phyloP scores from a whole-genome alignment of 2,888 invertebrate genomes.

The Tenthredo mesomela region DNA sequence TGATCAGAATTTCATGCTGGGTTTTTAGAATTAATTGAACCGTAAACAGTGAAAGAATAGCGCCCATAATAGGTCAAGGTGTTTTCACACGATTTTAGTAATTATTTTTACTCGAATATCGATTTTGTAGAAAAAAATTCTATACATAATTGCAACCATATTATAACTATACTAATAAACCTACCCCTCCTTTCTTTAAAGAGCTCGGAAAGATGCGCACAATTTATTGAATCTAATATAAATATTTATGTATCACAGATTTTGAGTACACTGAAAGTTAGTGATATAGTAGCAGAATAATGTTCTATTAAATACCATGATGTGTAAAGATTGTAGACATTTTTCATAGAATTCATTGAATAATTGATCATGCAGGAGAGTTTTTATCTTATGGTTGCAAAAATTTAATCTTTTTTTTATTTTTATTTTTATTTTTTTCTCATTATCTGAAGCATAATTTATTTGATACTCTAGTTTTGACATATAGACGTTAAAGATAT shows the following conservation, averaged over 20 bases:
- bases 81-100: background rate
- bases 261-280: background rate
- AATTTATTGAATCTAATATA: background rate
- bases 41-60: background rate
- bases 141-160: background rate
- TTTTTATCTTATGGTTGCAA: background rate
- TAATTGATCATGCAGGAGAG: too few species aligned
- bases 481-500: background rate
- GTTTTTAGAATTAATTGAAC: background rate
- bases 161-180: background rate
- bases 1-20: background rate
- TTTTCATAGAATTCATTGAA: too few species aligned
- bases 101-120: background rate
- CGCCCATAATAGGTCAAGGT: too few species aligned
- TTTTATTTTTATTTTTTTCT: too few species aligned
- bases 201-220: background rate
- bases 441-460: background rate
- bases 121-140: background rate
- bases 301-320: background rate
- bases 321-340: background rate
- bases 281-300: conserved; percentile 10
- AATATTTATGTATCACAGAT: background rate
- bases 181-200: background rate
- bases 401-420: background rate
- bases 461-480: background rate